Evolutionary conservation across 2,113 vertebrate genomes (phyloP), one percentile per base, ranked within the genome.

Genomic region (Turdus rufiventris): DNA sequence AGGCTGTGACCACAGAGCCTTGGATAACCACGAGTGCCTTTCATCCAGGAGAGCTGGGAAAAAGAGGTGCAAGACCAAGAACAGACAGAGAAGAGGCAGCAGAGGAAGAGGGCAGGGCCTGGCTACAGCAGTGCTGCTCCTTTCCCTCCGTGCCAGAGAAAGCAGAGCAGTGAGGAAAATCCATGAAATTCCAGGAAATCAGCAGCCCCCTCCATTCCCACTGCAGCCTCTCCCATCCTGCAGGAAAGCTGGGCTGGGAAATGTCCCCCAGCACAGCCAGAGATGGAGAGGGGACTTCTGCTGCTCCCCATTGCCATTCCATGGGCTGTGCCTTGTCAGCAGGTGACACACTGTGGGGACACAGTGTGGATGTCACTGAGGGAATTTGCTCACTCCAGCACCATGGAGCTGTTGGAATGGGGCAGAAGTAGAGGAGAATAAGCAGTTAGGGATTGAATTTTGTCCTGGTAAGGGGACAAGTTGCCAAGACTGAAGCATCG

Each of bases 1-100:
- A 53, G 19, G 65, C 51, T 81, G 60, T 58, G 77, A 62, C 38
- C 0, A 0, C 65, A 8, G 0, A 1, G 61, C 42, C 43, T 78
- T 1, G 4, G 33, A 25, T 71, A 63, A 67, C n/a, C 47, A 34
- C 13, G 14, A 24, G 48, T 51, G 12, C 58, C 51, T 67, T 34
- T 31, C 29, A 5, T 24, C 63, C 0, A 0, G 24, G 24, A 79
- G 68, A 26, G 26, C 29, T 9, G 7, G 42, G n/a, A 65, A 54
- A 62, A 88, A 34, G 16, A 68, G 24, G 16, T 65, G 38, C 5
- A 31, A 34, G 53, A n/a, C n/a, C 42, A 36, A 53, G 48, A 26
- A 26, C 16, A 26, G 25, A 13, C 16, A 26, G 18, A 42, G 14
- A 16, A 38, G 67, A 72, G 40, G 53, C 16, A 20, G 11, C 33